Conservation (phyloP, 2,888 invertebrate species). For the Pteria penguin region DNA sequence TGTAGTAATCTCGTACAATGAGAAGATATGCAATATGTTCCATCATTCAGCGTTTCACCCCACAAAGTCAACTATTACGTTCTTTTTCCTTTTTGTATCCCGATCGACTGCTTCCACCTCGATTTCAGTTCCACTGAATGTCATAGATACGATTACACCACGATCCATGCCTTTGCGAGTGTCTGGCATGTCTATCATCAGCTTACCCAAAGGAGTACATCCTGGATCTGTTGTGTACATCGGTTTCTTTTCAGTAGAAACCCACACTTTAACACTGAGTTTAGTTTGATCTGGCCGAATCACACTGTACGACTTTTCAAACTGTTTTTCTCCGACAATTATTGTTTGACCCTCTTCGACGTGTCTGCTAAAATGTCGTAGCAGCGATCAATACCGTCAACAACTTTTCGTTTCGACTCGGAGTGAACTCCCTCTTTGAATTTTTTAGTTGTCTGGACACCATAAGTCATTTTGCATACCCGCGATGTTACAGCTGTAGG, state of each 20-base stretch:
- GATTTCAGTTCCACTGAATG: no score
- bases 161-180: conserved; percentile 43
- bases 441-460: background rate
- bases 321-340: background rate
- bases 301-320: background rate
- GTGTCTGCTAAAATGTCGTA: background rate
- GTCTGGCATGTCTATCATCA: background rate
- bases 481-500: background rate
- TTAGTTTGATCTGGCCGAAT: background rate
- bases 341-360: background rate
- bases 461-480: conserved; percentile 19
- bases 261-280: background rate
- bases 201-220: conserved; percentile 3
- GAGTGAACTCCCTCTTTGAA: background rate
- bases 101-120: conserved; percentile 24
- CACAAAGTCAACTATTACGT: conserved; percentile 45
- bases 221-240: background rate
- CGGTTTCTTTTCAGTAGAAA: background rate
- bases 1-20: conserved; percentile 45
- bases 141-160: conserved; percentile 45
- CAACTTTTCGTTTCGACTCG: background rate
- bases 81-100: conserved; percentile 17
- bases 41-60: conserved; percentile 53
- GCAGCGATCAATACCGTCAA: no score
- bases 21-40: conserved; percentile 36